These are phyloP conservation scores for Leuciscus idus DNA, from an alignment of 2,113 vertebrate genomes.

Conservation along the genomic window DNA sequence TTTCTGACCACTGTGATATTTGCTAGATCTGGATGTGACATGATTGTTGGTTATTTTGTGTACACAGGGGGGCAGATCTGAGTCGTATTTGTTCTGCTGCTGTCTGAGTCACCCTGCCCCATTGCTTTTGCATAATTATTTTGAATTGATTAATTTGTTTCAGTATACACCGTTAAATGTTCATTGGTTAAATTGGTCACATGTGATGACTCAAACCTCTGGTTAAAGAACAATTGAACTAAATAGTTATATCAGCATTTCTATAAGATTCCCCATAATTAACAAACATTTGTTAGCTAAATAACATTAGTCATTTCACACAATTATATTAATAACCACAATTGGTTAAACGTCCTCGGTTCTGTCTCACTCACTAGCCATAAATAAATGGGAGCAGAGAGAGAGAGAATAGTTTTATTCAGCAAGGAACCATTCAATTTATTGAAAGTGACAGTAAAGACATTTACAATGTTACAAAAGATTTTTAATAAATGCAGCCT, in stretches of 20 bases:
- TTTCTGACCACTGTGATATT: neutral
- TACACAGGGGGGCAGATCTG: conserved; percentile 71
- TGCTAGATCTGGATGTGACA: neutral
- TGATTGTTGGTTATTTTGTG: conserved; percentile 6
- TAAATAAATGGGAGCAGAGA: neutral
- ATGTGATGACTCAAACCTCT: neutral
- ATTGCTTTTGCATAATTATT: neutral
- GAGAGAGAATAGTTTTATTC: neutral
- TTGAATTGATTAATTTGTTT: neutral
- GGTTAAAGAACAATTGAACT: neutral
- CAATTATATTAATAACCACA: neutral
- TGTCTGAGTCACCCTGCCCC: neutral
- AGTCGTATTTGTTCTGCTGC: conserved; percentile 43
- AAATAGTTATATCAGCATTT: neutral
- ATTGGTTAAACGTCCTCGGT: neutral
- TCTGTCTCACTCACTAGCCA: neutral
- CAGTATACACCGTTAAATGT: neutral
- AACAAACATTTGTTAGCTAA: neutral
- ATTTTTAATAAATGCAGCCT: neutral
- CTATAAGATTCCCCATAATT: neutral
- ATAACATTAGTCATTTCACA: neutral
- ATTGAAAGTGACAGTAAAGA: neutral
- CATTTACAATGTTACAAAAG: neutral
- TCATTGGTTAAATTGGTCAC: neutral
- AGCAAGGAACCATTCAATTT: neutral